Percentiles rank a stretch among this genome's conserved stretches.
Evolutionary conservation across 2,113 vertebrate genomes (phyloP).

Genomic region (Uropsilus gracilis): DNA sequence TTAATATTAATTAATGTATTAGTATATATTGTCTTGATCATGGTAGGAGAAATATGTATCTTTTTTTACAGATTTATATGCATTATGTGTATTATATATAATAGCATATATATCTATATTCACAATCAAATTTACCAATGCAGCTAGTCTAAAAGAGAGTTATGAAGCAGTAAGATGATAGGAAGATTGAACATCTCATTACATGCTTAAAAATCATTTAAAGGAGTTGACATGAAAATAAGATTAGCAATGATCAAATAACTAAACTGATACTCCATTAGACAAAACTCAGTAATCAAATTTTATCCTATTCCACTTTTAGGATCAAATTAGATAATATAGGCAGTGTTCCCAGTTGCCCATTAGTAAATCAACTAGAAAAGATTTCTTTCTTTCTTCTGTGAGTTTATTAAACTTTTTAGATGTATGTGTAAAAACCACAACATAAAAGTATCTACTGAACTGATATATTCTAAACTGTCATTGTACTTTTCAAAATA

Average conservation of each 20-base stretch:
- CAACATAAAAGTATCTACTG: neutral
- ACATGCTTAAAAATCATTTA: neutral
- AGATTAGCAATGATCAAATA: neutral
- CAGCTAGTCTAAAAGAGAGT: neutral
- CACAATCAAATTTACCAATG: neutral
- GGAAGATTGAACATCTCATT: neutral
- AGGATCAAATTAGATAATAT: neutral
- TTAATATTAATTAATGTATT: neutral
- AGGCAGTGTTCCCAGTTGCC: neutral
- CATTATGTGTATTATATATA: neutral
- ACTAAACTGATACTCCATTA: conserved; percentile 12
- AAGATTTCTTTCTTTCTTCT: neutral
- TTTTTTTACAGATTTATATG: neutral
- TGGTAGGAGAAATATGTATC: neutral
- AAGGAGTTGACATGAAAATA: neutral
- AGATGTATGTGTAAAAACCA: neutral
- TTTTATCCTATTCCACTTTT: neutral
- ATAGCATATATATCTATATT: neutral
- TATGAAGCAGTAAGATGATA: neutral
- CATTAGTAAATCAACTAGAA: neutral
- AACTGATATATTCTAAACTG: neutral
- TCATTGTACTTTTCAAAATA: neutral
- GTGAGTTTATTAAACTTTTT: neutral
- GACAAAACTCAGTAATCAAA: conserved; percentile 17
- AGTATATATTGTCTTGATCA: neutral